These are phyloP conservation scores for Oncorhynchus gorbuscha DNA, from an alignment of 2,113 vertebrate genomes.

Conservation along the genomic window DNA sequence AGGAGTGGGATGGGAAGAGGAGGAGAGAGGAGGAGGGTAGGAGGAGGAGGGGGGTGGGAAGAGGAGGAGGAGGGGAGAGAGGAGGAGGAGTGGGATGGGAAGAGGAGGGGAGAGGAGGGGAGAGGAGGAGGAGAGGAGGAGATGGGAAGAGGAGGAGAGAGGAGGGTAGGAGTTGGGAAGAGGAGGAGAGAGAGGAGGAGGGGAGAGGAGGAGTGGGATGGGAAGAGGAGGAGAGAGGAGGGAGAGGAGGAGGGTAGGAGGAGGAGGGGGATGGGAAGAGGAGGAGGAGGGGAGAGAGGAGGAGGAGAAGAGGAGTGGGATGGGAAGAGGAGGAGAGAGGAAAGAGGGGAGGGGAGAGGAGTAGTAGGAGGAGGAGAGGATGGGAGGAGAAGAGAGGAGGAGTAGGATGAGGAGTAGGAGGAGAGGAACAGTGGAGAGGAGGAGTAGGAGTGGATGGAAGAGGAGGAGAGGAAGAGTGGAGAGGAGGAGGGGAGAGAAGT, in stretches of 20 bases:
- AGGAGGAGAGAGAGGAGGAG: constrained; percentile 21
- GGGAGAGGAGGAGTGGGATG: neutral
- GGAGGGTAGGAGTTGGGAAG: neutral
- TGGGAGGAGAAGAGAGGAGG: rapidly evolving
- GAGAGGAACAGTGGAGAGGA: too few relatives aligned
- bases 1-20: too few relatives aligned
- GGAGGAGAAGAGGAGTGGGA: neutral
- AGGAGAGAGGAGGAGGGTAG: too few relatives aligned
- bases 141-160: too few relatives aligned
- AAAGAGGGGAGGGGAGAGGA: constrained; percentile 44
- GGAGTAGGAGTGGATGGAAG: too few relatives aligned
- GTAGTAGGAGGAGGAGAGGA: constrained; percentile 20
- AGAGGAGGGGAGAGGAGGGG: too few relatives aligned
- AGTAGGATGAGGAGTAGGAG: rapidly evolving
- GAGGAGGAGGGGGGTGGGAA: too few relatives aligned
- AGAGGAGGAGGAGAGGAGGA: too few relatives aligned
- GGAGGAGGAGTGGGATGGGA: neutral
- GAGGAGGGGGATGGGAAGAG: too few relatives aligned
- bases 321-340: neutral
- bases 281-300: constrained; percentile 45
- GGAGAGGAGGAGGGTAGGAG: constrained; percentile 36
- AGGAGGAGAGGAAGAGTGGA: too few relatives aligned
- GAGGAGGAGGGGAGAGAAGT: rapidly evolving
- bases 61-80: too few relatives aligned
- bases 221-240: constrained; percentile 44